Evolutionary conservation across 2,113 vertebrate species (phyloP), one percentile per base, ranked within the genome.

Genomic region (Zosterops lateralis): DNA sequence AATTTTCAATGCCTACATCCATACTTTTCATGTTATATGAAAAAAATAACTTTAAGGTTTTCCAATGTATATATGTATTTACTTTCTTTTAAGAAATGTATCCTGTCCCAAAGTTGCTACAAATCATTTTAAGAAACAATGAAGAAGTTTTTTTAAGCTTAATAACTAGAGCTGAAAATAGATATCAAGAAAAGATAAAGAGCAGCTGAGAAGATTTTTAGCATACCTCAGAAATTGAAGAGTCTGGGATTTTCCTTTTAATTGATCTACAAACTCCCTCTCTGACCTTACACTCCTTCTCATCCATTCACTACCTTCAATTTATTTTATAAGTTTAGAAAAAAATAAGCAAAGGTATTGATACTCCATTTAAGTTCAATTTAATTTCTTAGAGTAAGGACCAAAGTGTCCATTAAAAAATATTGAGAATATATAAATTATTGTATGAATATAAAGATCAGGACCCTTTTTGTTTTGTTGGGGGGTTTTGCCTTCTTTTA

Each of bases 301-400:
- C 25, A n/a, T 1, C 1, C 6, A 50, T n/a, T 73, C 0, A 0
- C 4, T 28, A 34, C 8, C 15, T 32, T 65, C 12, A 17, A 6
- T 24, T 90, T 50, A 64, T 65, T 83, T 86, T 50, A 32, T 14
- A 7, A 1, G 10, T 77, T 70, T 70, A 53, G 9, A 45, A 64
- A 66, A 31, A 61, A 36, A 56, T 51, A 24, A 57, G 6, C 32
- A 36, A 48, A 73, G 2, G 2, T 47, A 47, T 38, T 78, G 8
- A 5, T 67, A 24, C 5, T 56, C 10, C 0, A 1, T 54, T 80
- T 47, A 14, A 47, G 7, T 54, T 72, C 32, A 31, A 3, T 44
- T 91, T 25, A 5, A 34, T 74, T 89, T 77, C 47, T 54, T 66
- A 74, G 14, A 74, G 25, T 40, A 78, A 51, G 7, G 12, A 62